phyloP scores from a whole-genome alignment of 2,888 invertebrate genomes.

The Trissoscelio sp. region DNA sequence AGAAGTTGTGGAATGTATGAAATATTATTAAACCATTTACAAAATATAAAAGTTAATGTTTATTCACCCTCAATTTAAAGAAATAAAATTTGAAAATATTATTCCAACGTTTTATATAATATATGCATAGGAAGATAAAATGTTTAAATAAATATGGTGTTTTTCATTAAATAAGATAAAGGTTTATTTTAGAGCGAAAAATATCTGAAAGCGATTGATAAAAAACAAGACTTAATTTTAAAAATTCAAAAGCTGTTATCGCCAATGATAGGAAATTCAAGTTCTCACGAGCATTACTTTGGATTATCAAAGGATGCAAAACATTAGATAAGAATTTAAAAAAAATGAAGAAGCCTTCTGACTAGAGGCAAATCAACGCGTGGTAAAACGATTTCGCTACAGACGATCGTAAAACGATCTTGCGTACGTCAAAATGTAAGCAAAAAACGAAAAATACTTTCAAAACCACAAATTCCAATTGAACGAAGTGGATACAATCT shows the following conservation, averaged over 20 bases:
- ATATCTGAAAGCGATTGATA: neutral
- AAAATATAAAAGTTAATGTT: too few relatives aligned
- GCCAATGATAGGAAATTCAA: constrained; percentile 45
- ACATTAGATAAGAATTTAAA: constrained; percentile 65
- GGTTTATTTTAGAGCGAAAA: too few relatives aligned
- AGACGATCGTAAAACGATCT: constrained; percentile 67
- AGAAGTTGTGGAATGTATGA: too few relatives aligned
- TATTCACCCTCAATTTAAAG: too few relatives aligned
- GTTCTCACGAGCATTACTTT: constrained; percentile 57
- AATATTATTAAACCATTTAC: too few relatives aligned
- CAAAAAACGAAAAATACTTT: constrained; percentile 54
- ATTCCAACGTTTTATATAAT: too few relatives aligned
- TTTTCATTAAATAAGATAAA: too few relatives aligned
- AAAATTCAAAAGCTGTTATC: constrained; percentile 31
- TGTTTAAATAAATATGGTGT: too few relatives aligned
- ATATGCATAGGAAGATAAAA: too few relatives aligned
- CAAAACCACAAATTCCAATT: constrained; percentile 63
- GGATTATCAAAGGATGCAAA: constrained; percentile 58
- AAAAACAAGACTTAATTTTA: neutral
- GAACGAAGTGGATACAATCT: constrained; percentile 44
- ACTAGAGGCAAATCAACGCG: constrained; percentile 61
- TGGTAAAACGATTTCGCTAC: constrained; percentile 64
- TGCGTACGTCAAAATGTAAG: constrained; percentile 59
- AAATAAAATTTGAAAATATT: too few relatives aligned
- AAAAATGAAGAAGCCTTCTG: constrained; percentile 44